phyloP scores from a whole-genome alignment of 2,113 vertebrate genomes.

The Corydoras sp. region DNA sequence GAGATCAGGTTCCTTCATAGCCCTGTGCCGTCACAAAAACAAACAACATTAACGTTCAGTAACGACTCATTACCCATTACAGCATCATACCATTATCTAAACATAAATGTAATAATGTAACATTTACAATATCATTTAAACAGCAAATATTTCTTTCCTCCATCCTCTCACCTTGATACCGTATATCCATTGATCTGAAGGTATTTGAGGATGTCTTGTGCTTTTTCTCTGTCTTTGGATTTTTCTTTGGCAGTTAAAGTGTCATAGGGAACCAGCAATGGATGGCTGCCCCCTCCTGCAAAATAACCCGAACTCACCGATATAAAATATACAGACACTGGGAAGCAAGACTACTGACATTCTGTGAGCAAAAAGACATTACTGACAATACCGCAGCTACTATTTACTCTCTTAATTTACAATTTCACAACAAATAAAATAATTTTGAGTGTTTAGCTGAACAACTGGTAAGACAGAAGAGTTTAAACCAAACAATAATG shows the following conservation, averaged over 20 bases:
- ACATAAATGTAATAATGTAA: no score
- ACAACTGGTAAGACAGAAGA: no score
- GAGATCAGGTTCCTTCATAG: slow-evolving; percentile 82
- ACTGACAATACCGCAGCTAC: not conserved
- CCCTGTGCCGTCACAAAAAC: slow-evolving; percentile 58
- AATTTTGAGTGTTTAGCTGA: no score
- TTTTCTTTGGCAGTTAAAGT: slow-evolving; percentile 96
- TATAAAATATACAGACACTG: not conserved
- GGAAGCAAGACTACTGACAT: not conserved
- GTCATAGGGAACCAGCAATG: slow-evolving; percentile 89
- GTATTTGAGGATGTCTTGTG: slow-evolving; percentile 94
- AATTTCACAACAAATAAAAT: not conserved
- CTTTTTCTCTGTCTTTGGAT: slow-evolving; percentile 88
- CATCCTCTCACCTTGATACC: slow-evolving; percentile 76
- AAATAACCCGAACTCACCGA: slow-evolving; percentile 4
- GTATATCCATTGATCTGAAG: slow-evolving; percentile 90
- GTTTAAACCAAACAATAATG: no score
- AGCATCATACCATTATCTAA: no score
- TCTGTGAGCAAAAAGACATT: not conserved
- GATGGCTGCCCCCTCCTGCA: slow-evolving; percentile 88
- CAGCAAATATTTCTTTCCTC: no score
- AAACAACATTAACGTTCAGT: not conserved
- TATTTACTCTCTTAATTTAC: no score
- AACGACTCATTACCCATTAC: not conserved
- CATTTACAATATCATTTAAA: no score